phyloP scores from a whole-genome alignment of 1,140 invertebrate species.

The Drosophila nasuta region DNA sequence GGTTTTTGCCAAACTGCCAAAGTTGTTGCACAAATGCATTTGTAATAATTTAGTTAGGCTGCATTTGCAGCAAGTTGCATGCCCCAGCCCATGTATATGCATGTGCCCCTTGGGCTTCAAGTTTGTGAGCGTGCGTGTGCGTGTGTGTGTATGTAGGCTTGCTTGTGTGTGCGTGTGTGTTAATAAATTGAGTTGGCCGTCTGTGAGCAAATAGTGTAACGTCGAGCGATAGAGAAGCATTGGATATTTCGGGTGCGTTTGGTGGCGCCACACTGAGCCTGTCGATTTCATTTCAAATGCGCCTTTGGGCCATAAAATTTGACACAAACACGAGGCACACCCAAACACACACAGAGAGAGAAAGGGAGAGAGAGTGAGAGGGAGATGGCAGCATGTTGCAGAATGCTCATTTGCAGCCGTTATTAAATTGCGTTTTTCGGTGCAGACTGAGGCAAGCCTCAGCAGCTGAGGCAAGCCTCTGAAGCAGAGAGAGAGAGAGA shows the following conservation, averaged over 20 bases:
- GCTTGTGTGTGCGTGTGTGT: constrained; percentile 45
- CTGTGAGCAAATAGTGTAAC: constrained; percentile 61
- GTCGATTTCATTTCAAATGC: constrained; percentile 81
- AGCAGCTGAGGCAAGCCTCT: background rate
- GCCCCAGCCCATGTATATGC: background rate
- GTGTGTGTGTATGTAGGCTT: constrained; percentile 28
- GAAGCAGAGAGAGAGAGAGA: background rate
- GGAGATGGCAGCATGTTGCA: constrained; percentile 25
- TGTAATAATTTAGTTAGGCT: constrained; percentile 54
- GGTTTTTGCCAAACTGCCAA: constrained; percentile 49
- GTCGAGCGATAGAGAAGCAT: constrained; percentile 44
- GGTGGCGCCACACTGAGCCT: constrained; percentile 43
- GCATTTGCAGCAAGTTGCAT: constrained; percentile 31
- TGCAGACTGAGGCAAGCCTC: constrained; percentile 24
- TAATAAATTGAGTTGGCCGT: constrained; percentile 75
- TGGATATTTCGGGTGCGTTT: constrained; percentile 13
- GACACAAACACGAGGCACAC: constrained; percentile 66
- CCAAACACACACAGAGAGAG: background rate
- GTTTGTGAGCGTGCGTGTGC: background rate
- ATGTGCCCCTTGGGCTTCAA: constrained; percentile 12
- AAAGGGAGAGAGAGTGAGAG: background rate
- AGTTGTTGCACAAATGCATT: constrained; percentile 56
- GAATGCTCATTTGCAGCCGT: constrained; percentile 79
- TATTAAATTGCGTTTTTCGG: constrained; percentile 80
- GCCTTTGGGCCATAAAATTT: constrained; percentile 80